Percentiles rank a stretch among this genome's conserved stretches.
Evolutionary conservation across 1,140 invertebrate genomes (phyloP).

Genomic region (Tenebrio molitor): DNA sequence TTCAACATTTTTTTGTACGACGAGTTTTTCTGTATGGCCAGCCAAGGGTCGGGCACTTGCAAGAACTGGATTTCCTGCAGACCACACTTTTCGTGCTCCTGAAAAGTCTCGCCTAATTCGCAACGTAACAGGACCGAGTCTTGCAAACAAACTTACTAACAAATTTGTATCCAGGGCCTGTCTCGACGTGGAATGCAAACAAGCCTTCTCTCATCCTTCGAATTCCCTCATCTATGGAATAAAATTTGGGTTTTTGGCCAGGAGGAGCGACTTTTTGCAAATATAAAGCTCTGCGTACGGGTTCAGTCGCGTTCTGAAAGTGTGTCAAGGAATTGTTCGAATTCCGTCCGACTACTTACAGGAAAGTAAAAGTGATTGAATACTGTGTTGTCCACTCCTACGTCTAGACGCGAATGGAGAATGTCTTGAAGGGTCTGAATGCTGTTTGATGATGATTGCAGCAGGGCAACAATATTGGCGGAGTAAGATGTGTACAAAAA

Average conservation of each 20-base stretch:
- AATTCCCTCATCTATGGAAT: conserved; percentile 73
- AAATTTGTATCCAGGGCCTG: conserved; percentile 73
- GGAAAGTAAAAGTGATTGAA: conserved; percentile 76
- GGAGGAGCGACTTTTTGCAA: conserved; percentile 72
- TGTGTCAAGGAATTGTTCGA: not conserved
- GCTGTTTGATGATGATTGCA: conserved; percentile 74
- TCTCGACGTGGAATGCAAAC: conserved; percentile 77
- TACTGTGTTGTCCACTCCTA: conserved; percentile 75
- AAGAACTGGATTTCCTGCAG: conserved; percentile 74
- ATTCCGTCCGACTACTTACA: conserved; percentile 64
- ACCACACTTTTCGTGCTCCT: conserved; percentile 77
- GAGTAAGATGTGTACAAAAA: conserved; percentile 74
- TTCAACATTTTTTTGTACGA: conserved; percentile 75
- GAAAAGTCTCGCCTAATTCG: conserved; percentile 69
- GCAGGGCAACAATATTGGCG: conserved; percentile 76
- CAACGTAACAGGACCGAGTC: not conserved
- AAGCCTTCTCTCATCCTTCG: conserved; percentile 69
- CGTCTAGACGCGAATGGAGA: conserved; percentile 72
- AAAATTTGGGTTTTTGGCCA: conserved; percentile 69
- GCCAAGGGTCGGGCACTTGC: conserved; percentile 72
- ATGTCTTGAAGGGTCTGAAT: conserved; percentile 73
- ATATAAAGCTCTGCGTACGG: conserved; percentile 72
- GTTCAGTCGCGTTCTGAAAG: conserved; percentile 72
- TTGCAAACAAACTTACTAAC: conserved; percentile 67
- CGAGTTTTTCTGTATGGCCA: conserved; percentile 72